Conservation (phyloP, 2,797 vertebrate species). For the Macroramphosus scolopax region DNA sequence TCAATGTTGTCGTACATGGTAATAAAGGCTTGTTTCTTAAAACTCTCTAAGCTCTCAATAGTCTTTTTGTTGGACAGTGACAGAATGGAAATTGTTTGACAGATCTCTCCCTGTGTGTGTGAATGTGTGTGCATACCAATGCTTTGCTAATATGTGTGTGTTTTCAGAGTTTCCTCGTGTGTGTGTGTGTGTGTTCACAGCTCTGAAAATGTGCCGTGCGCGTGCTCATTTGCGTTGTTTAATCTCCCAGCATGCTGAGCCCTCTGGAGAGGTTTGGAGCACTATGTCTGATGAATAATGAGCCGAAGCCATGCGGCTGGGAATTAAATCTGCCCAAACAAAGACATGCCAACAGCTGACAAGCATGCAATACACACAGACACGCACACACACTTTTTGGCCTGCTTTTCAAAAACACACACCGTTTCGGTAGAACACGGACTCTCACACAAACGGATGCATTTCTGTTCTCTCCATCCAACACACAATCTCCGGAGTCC, state of each 20-base stretch:
- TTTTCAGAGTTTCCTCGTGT: conserved; percentile 1
- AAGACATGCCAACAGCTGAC: conserved; percentile 65
- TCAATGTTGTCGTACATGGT: conserved; percentile 22
- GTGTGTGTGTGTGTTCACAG: conserved; percentile 2
- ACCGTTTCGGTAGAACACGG: conserved; percentile 5
- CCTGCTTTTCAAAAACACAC: conserved; percentile 31
- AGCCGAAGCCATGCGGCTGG: conserved; percentile 60
- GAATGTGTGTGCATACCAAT: conserved; percentile 10
- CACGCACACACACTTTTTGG: conserved; percentile 27
- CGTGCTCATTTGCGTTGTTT: conserved; percentile 57
- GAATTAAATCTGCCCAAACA: conserved; percentile 71
- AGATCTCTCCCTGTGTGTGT: conserved; percentile 37
- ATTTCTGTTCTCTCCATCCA: conserved; percentile 25
- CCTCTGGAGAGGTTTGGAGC: conserved; percentile 62
- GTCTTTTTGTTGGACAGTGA: conserved; percentile 46
- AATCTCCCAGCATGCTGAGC: conserved; percentile 65
- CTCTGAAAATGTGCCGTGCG: conserved; percentile 3
- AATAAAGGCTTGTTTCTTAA: conserved; percentile 21
- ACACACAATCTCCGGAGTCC: too few relatives aligned
- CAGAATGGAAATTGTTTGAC: conserved; percentile 59
- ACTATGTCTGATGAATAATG: conserved; percentile 71
- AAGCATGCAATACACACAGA: conserved; percentile 42
- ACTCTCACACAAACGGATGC: conserved; percentile 23
- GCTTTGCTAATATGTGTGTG: conserved; percentile 33
- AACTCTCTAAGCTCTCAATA: conserved; percentile 24